These are phyloP conservation scores for Corynorhinus townsendii DNA, from an alignment of 2,113 vertebrate species.

Conservation along the genomic window DNA sequence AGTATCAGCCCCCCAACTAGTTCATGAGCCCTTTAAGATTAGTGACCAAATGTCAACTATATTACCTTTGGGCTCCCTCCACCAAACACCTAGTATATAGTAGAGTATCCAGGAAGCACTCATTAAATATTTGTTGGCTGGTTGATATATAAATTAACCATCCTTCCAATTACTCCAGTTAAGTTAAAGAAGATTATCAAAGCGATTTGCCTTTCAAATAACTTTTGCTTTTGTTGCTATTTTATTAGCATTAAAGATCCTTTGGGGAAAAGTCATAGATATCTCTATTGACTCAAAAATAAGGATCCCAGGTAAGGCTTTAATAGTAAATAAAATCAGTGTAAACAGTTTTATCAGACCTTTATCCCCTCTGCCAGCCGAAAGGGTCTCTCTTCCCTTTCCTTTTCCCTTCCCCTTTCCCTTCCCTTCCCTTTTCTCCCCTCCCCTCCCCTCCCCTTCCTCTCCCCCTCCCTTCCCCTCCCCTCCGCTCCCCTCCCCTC, in stretches of 20 bases:
- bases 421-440: too few relatives aligned
- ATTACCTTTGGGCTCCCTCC: neutral
- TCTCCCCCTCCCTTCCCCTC: fast-evolving
- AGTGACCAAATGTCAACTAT: neutral
- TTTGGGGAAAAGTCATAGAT: neutral
- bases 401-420: fast-evolving
- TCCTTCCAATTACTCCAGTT: neutral
- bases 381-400: neutral
- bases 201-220: slow-evolving; percentile 17
- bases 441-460: too few relatives aligned
- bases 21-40: neutral
- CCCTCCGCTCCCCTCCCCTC: neutral
- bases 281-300: slow-evolving; percentile 25
- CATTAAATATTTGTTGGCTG: neutral
- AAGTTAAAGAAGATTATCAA: neutral
- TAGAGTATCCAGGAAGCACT: neutral
- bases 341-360: neutral
- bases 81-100: neutral
- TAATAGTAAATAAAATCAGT: neutral
- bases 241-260: neutral
- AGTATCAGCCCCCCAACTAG: neutral
- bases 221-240: slow-evolving; percentile 3
- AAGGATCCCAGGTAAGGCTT: neutral
- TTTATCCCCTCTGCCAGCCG: neutral
- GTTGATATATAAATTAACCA: neutral